Base-by-base conservation (phyloP, 2,888 invertebrate species). In the Plebejus anna region DNA sequence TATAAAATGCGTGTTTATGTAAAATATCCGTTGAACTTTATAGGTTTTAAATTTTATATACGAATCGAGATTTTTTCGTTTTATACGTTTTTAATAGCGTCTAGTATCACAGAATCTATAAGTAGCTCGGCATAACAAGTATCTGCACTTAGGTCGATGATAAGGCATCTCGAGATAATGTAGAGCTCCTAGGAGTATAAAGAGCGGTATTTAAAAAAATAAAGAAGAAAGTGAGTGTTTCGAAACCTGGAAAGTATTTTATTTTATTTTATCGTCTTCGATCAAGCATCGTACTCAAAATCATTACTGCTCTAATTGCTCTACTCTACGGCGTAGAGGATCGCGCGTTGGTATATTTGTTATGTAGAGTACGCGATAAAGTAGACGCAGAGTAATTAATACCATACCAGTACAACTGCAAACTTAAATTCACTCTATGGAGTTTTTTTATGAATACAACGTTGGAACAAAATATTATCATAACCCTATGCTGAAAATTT, bases 1-100 rank as follows among this genome's bases (percentile, higher is more conserved):
- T 73, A 51, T 73, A 73, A 28, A 73, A 73, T 73, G 51, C 73
- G 73, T 73, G 73, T 73, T 55, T 73, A 73, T 73, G 51, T 73
- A 55, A 72, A 73, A 73, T 73, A 73, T 13, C 51, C 55, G 42
- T 72, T 55, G 51, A 47, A 55, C 32, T 73, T 73, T 73, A 73
- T 73, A 32, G 73, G 51, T 73, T 73, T 73, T 55, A 73, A 73
- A 73, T 73, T 73, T 73, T 73, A 73, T 73, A 73, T 73, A 66
- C 66, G 32, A 66, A 66, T 66, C 32, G 66, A 4, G 66, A 66
- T 36, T 66, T 66, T 66, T 66, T 66, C 16, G 66, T 66, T 66
- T 66, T 66, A 66, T 36, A 36, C 32, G 32, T 66, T 66, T 66
- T 66, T 66, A 66, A 66, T 66, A 66, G 66, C 66, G 32, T 36